These are phyloP conservation scores for Drosophila mettleri DNA, from an alignment of 2,888 invertebrate genomes.

Conservation along the genomic window DNA sequence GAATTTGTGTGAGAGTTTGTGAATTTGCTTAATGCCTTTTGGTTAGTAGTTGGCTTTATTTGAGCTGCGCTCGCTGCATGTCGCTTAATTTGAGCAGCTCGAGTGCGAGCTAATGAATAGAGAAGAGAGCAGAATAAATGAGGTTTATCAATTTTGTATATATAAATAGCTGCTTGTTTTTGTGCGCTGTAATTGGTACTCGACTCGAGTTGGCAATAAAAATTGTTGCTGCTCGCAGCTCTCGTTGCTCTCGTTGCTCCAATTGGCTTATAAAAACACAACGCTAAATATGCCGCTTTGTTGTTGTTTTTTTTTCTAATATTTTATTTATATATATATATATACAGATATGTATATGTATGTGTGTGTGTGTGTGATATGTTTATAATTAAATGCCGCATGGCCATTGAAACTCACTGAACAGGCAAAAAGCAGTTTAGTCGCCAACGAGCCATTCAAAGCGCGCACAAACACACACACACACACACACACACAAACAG, in stretches of 20 bases:
- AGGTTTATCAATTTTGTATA: not conserved
- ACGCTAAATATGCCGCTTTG: not conserved
- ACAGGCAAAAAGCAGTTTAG: slow-evolving; percentile 75
- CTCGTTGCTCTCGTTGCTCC: slow-evolving; percentile 6
- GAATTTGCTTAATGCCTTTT: slow-evolving; percentile 5
- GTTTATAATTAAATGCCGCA: slow-evolving; percentile 63
- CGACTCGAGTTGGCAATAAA: slow-evolving; percentile 32
- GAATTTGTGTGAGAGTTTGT: not conserved
- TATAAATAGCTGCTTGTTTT: slow-evolving; percentile 9
- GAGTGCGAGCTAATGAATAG: not conserved
- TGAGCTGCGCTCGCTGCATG: not conserved
- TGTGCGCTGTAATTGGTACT: slow-evolving; percentile 45
- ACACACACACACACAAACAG: not conserved
- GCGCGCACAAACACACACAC: slow-evolving; percentile 5
- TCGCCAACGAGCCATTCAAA: slow-evolving; percentile 47
- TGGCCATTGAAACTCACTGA: slow-evolving; percentile 71
- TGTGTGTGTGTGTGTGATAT: slow-evolving; percentile 52
- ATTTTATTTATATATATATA: not conserved
- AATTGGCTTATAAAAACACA: slow-evolving; percentile 43
- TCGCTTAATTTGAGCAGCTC: not conserved
- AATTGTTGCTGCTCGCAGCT: slow-evolving; percentile 13
- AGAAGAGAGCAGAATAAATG: not conserved
- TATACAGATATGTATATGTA: slow-evolving; percentile 1
- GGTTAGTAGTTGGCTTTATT: not conserved
- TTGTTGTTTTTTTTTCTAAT: not conserved